These are phyloP conservation scores for Patella depressa DNA, from an alignment of 2,888 invertebrate species.

Conservation along the genomic window DNA sequence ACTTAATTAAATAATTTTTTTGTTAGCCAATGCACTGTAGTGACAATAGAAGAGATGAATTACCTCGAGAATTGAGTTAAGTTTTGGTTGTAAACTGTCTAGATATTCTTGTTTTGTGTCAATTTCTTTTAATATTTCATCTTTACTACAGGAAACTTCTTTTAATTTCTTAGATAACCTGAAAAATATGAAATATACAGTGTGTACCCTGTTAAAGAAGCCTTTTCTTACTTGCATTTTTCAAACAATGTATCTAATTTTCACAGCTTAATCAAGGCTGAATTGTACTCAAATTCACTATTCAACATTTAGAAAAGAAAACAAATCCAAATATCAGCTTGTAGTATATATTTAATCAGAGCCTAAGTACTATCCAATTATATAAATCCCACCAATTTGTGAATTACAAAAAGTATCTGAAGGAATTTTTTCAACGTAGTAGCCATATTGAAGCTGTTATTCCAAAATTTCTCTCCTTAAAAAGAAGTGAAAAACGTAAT, in stretches of 20 bases:
- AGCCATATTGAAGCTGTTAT: too few relatives aligned
- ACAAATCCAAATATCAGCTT: neutral
- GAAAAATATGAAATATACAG: conserved; percentile 26
- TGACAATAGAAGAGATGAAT: neutral
- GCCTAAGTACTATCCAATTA: too few relatives aligned
- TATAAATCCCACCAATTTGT: too few relatives aligned
- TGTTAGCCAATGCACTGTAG: too few relatives aligned
- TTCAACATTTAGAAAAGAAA: neutral
- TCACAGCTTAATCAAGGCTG: neutral
- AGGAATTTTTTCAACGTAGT: too few relatives aligned
- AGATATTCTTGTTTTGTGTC: conserved; percentile 83
- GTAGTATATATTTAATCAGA: too few relatives aligned
- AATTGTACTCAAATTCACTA: neutral
- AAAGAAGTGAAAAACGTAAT: too few relatives aligned
- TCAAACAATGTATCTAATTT: too few relatives aligned
- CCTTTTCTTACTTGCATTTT: neutral
- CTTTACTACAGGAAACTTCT: conserved; percentile 83
- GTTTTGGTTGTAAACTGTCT: conserved; percentile 85
- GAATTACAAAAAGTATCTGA: too few relatives aligned
- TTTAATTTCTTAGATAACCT: conserved; percentile 82
- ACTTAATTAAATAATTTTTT: too few relatives aligned
- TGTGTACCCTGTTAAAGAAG: neutral
- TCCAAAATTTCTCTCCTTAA: too few relatives aligned
- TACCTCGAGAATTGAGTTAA: conserved; percentile 80
- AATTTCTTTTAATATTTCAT: conserved; percentile 82